A percentile compares a stretch with the other conserved stretches of the same genome.
These are phyloP conservation scores for Phocides pigmalion DNA, from an alignment of 1,140 invertebrate genomes.

Conservation along the genomic window DNA sequence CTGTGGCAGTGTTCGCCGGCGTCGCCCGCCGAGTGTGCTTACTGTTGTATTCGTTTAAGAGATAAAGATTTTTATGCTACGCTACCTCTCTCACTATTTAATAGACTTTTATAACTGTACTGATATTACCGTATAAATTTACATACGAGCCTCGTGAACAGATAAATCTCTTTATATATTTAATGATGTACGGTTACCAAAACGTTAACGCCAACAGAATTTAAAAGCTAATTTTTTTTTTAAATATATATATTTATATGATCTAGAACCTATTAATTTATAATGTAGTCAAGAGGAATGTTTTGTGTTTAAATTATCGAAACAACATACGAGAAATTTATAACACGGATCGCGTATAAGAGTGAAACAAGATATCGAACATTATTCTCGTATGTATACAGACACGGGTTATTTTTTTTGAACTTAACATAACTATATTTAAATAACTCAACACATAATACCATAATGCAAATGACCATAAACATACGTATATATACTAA, in stretches of 20 bases:
- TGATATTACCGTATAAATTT: constrained; percentile 68
- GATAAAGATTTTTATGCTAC: constrained; percentile 67
- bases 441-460: constrained; percentile 62
- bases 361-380: constrained; percentile 21
- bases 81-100: constrained; percentile 78
- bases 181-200: constrained; percentile 2
- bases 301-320: constrained; percentile 12
- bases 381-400: constrained; percentile 7
- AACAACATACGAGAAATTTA: constrained; percentile 1
- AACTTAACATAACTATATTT: constrained; percentile 55
- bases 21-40: constrained; percentile 51
- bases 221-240: constrained; percentile 14
- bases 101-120: constrained; percentile 61
- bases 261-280: constrained; percentile 77
- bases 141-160: constrained; percentile 56
- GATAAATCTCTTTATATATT: constrained; percentile 32
- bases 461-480: constrained; percentile 61
- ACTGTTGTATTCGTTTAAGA: constrained; percentile 54
- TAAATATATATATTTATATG: constrained; percentile 79
- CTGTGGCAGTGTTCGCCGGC: constrained; percentile 66
- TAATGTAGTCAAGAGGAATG: constrained; percentile 23
- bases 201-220: not conserved
- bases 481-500: constrained; percentile 60
- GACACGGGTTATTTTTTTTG: not conserved
- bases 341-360: not conserved